Conservation (phyloP, 64 coral and sea anemone genomes). For the Anthopleura sola region DNA sequence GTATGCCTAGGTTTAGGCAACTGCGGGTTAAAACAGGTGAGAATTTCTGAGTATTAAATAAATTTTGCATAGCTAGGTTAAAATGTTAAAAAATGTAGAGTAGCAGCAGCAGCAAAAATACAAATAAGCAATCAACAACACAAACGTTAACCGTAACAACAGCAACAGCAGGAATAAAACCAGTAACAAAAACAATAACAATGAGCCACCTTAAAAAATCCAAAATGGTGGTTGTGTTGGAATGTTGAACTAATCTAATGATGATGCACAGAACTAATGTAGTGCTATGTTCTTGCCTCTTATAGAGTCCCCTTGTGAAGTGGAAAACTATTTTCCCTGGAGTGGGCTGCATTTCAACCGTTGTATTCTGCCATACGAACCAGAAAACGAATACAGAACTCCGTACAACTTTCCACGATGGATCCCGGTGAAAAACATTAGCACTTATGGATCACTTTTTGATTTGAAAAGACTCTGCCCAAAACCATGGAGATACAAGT, state of each 20-base stretch:
- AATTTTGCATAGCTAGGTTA: not conserved
- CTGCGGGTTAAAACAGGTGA: conserved; percentile 76
- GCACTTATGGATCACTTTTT: conserved; percentile 39
- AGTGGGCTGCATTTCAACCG: conserved; percentile 16
- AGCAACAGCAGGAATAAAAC: no score
- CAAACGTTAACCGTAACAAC: not conserved
- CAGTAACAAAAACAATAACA: no score
- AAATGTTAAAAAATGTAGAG: not conserved
- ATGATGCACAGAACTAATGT: not conserved
- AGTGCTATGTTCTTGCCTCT: not conserved
- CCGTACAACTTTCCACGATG: conserved; percentile 69
- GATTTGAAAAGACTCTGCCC: conserved; percentile 60
- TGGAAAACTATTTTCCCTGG: not conserved
- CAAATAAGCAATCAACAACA: not conserved
- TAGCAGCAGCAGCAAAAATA: not conserved
- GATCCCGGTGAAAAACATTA: conserved; percentile 70
- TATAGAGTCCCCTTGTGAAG: conserved; percentile 52
- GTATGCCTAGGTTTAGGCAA: conserved; percentile 88
- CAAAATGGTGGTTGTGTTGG: no score
- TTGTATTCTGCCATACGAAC: conserved; percentile 61
- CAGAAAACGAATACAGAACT: conserved; percentile 51
- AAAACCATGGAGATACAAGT: conserved; percentile 83
- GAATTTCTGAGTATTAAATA: not conserved
- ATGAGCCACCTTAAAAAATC: no score
- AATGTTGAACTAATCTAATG: not conserved